Conservation (phyloP, 1,140 invertebrate genomes). For the Trypoxylus dichotomus region DNA sequence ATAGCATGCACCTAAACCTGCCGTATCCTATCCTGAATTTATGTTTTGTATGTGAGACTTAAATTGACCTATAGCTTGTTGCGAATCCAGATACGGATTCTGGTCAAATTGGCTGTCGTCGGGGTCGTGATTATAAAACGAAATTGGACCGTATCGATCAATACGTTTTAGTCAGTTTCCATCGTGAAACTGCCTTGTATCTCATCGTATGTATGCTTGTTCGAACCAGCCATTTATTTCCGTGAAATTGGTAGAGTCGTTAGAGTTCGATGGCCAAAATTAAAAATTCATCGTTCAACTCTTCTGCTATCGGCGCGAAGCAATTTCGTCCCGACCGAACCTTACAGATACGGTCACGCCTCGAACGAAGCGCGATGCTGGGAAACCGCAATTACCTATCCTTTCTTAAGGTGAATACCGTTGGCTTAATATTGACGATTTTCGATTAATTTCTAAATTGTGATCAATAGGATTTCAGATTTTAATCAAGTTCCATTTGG, state of each 20-base stretch:
- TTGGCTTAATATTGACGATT: not conserved
- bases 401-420: not conserved
- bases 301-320: not conserved
- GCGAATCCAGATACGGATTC: not conserved
- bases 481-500: not conserved
- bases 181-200: too few species aligned
- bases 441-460: not conserved
- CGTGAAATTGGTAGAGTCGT: not conserved
- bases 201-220: too few species aligned
- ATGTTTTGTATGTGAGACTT: not conserved
- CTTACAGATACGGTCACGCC: not conserved
- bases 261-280: not conserved
- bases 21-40: not conserved
- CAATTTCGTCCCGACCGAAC: not conserved
- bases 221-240: not conserved
- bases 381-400: not conserved
- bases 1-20: not conserved
- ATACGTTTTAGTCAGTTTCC: not conserved
- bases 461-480: not conserved
- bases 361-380: not conserved
- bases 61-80: not conserved
- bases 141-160: not conserved
- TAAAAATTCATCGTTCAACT: not conserved
- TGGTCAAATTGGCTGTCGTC: not conserved
- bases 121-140: not conserved